These are phyloP conservation scores for Aphidoletes aphidimyza DNA, from an alignment of 2,888 invertebrate genomes.

Conservation along the genomic window DNA sequence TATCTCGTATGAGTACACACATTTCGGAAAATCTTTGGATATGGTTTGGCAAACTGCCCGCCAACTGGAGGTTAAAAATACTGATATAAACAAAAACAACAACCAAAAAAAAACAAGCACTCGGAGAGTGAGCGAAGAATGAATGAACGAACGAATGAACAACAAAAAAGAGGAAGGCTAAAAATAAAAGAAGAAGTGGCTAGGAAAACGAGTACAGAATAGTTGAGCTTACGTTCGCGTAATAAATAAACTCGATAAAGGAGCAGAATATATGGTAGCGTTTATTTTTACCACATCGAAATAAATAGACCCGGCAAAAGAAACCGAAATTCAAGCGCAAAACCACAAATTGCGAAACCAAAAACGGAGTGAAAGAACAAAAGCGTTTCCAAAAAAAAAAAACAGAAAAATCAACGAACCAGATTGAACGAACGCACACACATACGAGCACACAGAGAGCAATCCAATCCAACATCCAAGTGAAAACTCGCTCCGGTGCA, in stretches of 20 bases:
- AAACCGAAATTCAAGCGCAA: slow-evolving; percentile 24
- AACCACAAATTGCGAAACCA: background rate
- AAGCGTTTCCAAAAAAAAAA: slow-evolving; percentile 4
- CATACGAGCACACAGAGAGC: background rate
- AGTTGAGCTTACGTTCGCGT: slow-evolving; percentile 46
- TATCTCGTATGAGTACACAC: slow-evolving; percentile 45
- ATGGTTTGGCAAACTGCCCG: slow-evolving; percentile 49
- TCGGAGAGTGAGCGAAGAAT: background rate
- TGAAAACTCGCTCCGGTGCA: background rate
- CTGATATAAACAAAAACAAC: slow-evolving; percentile 13
- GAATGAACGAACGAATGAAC: background rate
- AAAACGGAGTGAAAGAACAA: background rate
- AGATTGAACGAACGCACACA: background rate
- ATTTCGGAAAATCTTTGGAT: slow-evolving; percentile 22
- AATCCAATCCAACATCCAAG: background rate
- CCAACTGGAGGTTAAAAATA: slow-evolving; percentile 24
- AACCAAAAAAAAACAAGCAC: background rate
- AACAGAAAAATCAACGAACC: too few relatives aligned
- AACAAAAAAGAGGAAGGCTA: background rate
- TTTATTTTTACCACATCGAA: slow-evolving; percentile 46
- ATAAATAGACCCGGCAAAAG: slow-evolving; percentile 16
- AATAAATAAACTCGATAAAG: slow-evolving; percentile 46
- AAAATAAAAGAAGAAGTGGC: background rate
- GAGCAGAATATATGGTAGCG: slow-evolving; percentile 27
- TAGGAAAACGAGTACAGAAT: slow-evolving; percentile 23